phyloP scores from a whole-genome alignment of 2,797 vertebrate species.

The Choloepus didactylus region DNA sequence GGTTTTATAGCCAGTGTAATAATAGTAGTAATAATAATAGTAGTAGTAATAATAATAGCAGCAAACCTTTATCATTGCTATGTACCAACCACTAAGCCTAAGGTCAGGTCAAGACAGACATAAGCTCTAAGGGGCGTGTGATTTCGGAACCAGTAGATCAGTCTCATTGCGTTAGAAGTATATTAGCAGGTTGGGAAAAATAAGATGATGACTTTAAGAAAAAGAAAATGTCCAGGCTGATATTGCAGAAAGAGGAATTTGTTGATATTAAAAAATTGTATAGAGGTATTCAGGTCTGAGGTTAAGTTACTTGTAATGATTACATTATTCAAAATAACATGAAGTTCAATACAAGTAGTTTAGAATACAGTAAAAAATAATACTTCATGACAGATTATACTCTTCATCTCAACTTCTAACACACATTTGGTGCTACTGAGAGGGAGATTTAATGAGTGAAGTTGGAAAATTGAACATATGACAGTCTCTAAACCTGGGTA shows the following conservation, averaged over 20 bases:
- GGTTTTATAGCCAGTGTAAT: too few relatives aligned
- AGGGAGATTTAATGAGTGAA: background rate
- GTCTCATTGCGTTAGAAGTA: background rate
- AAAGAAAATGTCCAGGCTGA: background rate
- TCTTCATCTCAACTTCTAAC: background rate
- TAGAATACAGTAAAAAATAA: background rate
- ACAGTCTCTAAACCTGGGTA: background rate
- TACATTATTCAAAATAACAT: slow-evolving; percentile 12
- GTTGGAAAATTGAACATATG: background rate
- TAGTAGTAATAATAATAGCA: background rate
- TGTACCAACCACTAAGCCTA: background rate
- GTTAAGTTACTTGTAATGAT: background rate
- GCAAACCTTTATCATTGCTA: background rate
- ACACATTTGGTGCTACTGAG: background rate
- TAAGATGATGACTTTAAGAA: background rate
- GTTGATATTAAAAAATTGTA: background rate
- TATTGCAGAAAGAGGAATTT: background rate
- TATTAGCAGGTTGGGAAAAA: background rate
- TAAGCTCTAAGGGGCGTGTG: background rate
- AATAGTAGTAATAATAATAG: background rate
- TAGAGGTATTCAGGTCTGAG: background rate
- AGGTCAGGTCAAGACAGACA: background rate
- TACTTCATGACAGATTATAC: background rate
- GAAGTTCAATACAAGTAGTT: background rate
- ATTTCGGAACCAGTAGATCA: background rate